These are phyloP conservation scores for Abscondita cerata DNA, from an alignment of 2,888 invertebrate genomes.

Conservation along the genomic window DNA sequence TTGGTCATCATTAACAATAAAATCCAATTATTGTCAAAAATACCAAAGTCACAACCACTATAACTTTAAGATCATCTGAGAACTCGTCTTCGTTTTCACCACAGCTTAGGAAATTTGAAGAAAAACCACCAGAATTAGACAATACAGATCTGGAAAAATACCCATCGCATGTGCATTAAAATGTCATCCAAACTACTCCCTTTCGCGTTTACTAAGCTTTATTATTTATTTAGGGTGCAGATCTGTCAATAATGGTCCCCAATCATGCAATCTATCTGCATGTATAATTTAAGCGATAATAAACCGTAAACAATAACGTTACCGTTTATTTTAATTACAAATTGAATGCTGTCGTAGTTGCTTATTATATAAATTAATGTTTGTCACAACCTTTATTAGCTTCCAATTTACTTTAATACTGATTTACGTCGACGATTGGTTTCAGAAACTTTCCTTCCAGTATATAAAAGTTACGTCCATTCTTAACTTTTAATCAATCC, in stretches of 20 bases:
- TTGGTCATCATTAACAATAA: no score
- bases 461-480: no score
- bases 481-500: no score
- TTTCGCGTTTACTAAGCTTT: constrained; percentile 25
- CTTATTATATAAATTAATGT: neutral
- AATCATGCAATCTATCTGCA: constrained; percentile 24
- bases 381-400: neutral
- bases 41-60: no score
- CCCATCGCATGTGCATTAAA: constrained; percentile 35
- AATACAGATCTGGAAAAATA: constrained; percentile 21
- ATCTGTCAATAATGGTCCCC: constrained; percentile 25
- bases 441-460: neutral
- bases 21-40: no score
- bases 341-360: neutral
- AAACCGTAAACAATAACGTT: neutral
- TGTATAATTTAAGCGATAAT: neutral
- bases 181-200: constrained; percentile 32
- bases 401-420: neutral
- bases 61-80: no score
- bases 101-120: no score
- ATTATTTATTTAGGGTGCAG: constrained; percentile 34
- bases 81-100: no score
- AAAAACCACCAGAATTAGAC: neutral
- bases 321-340: neutral
- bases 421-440: neutral